These are phyloP conservation scores for Podiceps cristatus DNA, from an alignment of 2,113 vertebrate genomes.

Conservation along the genomic window DNA sequence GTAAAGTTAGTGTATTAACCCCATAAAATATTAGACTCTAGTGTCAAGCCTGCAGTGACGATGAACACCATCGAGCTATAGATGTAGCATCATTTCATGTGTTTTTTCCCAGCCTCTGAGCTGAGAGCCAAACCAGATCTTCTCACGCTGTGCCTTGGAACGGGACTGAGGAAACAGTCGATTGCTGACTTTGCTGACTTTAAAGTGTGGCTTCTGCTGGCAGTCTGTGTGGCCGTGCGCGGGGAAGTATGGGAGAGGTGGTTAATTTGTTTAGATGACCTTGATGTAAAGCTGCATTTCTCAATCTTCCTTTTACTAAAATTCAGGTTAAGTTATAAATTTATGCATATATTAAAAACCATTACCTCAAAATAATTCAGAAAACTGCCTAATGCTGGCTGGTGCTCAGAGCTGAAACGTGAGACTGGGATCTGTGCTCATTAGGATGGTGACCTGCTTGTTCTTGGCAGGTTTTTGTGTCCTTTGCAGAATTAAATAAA, in stretches of 20 bases:
- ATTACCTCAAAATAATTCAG: accelerated
- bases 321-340: background rate
- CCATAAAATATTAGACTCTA: background rate
- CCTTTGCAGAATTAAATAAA: background rate
- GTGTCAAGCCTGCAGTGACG: background rate
- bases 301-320: background rate
- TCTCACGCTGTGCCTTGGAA: background rate
- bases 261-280: background rate
- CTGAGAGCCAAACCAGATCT: background rate
- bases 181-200: too few species aligned
- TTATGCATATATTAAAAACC: background rate
- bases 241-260: background rate
- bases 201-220: background rate
- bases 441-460: background rate
- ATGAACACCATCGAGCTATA: background rate
- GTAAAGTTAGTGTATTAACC: background rate
- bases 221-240: background rate
- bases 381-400: background rate
- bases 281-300: background rate
- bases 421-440: too few species aligned
- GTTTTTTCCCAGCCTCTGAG: background rate
- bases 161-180: background rate
- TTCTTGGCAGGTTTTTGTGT: background rate
- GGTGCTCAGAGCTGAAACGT: background rate
- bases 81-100: too few species aligned